These are phyloP conservation scores for Hephaestus fuliginosus DNA, from an alignment of 2,797 vertebrate genomes.

Conservation along the genomic window DNA sequence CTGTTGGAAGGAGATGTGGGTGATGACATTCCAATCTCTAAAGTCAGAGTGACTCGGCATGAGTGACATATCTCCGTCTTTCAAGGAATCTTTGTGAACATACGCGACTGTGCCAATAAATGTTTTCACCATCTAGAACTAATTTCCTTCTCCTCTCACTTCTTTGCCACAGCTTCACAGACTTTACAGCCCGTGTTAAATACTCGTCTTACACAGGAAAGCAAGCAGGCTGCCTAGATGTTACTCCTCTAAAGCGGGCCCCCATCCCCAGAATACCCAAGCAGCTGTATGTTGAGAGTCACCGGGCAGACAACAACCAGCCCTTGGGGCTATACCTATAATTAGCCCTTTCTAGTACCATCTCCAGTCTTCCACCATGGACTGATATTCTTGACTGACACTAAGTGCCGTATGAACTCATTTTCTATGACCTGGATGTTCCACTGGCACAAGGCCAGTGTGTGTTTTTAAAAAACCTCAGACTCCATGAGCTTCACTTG, in stretches of 20 bases:
- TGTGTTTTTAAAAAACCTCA: conserved; percentile 50
- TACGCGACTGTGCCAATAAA: not conserved
- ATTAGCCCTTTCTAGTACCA: conserved; percentile 73
- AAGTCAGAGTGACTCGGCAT: conserved; percentile 30
- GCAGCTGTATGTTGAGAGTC: conserved; percentile 59
- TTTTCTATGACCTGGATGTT: conserved; percentile 65
- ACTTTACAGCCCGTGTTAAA: not conserved
- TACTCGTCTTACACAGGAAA: not conserved
- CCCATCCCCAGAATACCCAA: conserved; percentile 47
- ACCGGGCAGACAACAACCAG: conserved; percentile 66
- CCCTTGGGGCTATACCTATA: conserved; percentile 71
- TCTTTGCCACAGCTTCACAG: not conserved
- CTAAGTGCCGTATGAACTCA: conserved; percentile 50
- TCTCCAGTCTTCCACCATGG: conserved; percentile 47
- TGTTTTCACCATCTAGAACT: not conserved
- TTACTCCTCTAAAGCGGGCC: not conserved
- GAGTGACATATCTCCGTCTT: conserved; percentile 23
- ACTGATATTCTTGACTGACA: conserved; percentile 55
- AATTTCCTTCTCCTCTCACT: not conserved
- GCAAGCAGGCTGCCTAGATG: not conserved
- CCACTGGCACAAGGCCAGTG: conserved; percentile 55
- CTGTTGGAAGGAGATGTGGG: conserved; percentile 57
- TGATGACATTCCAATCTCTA: conserved; percentile 61
- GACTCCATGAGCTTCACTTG: conserved; percentile 36
- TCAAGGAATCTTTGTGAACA: conserved; percentile 8